Base-by-base conservation (phyloP, 2,797 vertebrate species). In the Mallotus villosus region DNA sequence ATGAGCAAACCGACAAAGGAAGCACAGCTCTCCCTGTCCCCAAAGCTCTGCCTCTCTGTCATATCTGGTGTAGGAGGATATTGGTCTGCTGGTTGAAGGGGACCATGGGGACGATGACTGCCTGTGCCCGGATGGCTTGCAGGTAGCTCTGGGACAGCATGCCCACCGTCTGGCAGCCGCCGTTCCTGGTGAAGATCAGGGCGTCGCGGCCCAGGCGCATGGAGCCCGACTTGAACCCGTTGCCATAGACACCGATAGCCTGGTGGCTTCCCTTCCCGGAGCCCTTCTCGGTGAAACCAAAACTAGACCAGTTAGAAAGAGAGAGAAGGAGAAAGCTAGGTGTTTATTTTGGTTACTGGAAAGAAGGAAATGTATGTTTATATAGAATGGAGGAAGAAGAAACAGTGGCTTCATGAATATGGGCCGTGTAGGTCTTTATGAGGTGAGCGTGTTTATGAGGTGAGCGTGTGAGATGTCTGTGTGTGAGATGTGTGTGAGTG, bases 201-300 rank as follows among this genome's bases (percentile, higher is more conserved):
- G 90, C 93, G 1, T 95, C 94, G 1, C 93, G 93, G 41, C 94
- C 93, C 72, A 95, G 88, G 0, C 92, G 87, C 94, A 94, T 95
- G 71, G 94, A 95, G 70, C 94, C 94, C 0, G 93, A 94, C 82
- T 95, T 95, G 86, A 96, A 96, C 49, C 94, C 94, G 25, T 95
- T 95, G 9, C 95, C 95, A 9, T 93, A 95, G 58, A 94, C 86
- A 0, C 94, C 94, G 9, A 94, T 92, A 71, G 94, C 90, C 66
- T 84, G 87, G 51, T 91, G 90, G 68, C 73, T 81, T 76, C 84
- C 82, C 68, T 86, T 93, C 22, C 85, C 89, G 16, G 87, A 85
- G 59, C 91, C 90, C 81, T 95, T 94, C 65, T 95, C 93, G 57
- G 87, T 94, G 79, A 95, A 95, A 66, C 94, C 92, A 82, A 95